A percentile compares a stretch with the other conserved stretches of the same genome.
Conservation (phyloP, 1,140 invertebrate genomes). For the Stegodyphus mimosarum region DNA sequence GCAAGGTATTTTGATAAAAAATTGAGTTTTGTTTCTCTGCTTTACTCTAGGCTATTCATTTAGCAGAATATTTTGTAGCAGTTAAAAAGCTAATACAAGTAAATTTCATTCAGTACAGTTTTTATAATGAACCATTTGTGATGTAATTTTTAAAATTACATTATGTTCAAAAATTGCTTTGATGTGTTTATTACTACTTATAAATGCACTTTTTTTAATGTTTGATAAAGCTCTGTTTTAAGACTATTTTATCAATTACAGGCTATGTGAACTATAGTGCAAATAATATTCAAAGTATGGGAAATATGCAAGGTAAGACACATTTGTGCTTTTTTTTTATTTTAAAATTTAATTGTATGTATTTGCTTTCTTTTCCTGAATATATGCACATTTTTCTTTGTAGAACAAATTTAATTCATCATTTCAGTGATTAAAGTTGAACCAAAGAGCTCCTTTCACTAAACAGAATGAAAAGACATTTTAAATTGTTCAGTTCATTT, state of each 20-base stretch:
- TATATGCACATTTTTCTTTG: no score
- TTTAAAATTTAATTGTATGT: background rate
- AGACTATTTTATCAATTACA: background rate
- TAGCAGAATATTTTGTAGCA: no score
- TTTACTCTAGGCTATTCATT: no score
- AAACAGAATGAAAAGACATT: no score
- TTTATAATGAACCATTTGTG: background rate
- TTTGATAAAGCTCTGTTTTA: background rate
- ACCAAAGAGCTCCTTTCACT: no score
- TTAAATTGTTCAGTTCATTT: no score
- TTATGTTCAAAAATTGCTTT: background rate
- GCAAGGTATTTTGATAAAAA: no score
- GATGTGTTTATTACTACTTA: background rate
- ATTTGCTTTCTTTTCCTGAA: background rate
- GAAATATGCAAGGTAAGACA: slow-evolving; percentile 48
- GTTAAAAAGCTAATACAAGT: no score
- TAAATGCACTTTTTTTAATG: background rate
- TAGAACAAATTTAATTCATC: no score
- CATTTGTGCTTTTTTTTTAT: background rate
- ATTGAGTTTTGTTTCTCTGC: no score
- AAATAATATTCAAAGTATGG: slow-evolving; percentile 58
- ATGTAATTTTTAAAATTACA: background rate
- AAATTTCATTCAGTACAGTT: background rate
- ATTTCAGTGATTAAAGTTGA: no score
- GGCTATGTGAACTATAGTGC: slow-evolving; percentile 49